A percentile compares a stretch with the other conserved stretches of the same genome.
Evolutionary conservation across 2,888 invertebrate genomes (phyloP).

Genomic region (Drosophila leonis): DNA sequence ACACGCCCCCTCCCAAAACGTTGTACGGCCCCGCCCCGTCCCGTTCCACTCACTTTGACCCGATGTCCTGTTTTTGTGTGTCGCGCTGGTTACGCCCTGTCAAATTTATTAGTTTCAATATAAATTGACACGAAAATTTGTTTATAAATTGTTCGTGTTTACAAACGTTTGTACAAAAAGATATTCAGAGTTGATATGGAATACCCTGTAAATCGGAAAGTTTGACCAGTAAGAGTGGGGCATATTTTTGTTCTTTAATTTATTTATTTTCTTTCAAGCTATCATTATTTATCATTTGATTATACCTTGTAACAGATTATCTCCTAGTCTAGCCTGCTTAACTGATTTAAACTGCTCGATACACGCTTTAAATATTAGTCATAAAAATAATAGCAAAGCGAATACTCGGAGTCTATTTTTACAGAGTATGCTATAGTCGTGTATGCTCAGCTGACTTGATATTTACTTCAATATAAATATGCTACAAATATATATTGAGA

Average conservation of each 20-base stretch:
- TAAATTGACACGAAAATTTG: constrained; percentile 75
- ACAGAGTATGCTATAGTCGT: neutral
- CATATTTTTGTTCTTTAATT: neutral
- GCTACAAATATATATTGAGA: neutral
- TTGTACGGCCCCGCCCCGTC: neutral
- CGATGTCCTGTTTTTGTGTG: constrained; percentile 15
- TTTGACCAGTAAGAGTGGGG: neutral
- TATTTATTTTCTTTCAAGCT: too few species aligned
- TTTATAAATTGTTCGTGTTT: constrained; percentile 55
- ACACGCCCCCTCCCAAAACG: constrained; percentile 13
- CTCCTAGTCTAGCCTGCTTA: neutral
- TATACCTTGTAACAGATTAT: neutral
- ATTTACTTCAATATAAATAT: too few species aligned
- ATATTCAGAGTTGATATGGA: constrained; percentile 9
- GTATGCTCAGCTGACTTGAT: neutral
- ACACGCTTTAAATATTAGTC: neutral
- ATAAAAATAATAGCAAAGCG: neutral
- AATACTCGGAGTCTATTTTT: neutral
- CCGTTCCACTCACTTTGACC: constrained; percentile 20
- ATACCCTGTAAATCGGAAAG: constrained; percentile 10
- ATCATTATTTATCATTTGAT: too few species aligned
- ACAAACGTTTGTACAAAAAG: constrained; percentile 16
- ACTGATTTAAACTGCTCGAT: neutral
- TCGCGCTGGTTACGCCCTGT: constrained; percentile 62
- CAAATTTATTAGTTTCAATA: constrained; percentile 80